Percentiles rank a stretch among this genome's conserved stretches.
Evolutionary conservation across 1,140 invertebrate genomes (phyloP).

Genomic region (Mizuhopecten yessoensis): DNA sequence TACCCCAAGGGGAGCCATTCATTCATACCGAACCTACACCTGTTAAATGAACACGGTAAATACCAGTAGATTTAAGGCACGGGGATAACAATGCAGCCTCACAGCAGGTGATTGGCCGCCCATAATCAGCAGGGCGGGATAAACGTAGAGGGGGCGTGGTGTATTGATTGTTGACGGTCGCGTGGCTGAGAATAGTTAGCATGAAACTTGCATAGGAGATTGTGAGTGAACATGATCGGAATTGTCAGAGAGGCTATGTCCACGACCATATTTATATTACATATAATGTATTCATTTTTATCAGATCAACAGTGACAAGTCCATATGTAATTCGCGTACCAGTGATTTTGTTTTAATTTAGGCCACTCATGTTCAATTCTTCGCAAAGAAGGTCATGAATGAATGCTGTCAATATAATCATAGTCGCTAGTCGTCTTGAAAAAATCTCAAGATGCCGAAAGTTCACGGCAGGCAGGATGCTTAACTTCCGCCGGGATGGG

Average conservation of each 20-base stretch:
- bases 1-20: background rate
- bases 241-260: constrained; percentile 15
- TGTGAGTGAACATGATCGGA: constrained; percentile 32
- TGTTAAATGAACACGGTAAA: constrained; percentile 32
- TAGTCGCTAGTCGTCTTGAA: constrained; percentile 17
- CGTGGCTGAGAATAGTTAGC: constrained; percentile 53
- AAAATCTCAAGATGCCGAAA: constrained; percentile 38
- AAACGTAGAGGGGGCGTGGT: constrained; percentile 49
- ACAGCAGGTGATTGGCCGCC: constrained; percentile 29
- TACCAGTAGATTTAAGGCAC: constrained; percentile 24
- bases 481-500: constrained; percentile 36
- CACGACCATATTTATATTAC: background rate
- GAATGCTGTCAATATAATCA: constrained; percentile 38
- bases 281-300: constrained; percentile 11
- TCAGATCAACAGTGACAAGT: background rate
- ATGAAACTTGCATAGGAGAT: constrained; percentile 41
- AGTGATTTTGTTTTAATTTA: constrained; percentile 21
- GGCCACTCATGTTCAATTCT: background rate
- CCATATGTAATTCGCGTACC: background rate
- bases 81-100: background rate
- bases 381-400: background rate
- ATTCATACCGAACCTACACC: constrained; percentile 18
- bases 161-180: constrained; percentile 53
- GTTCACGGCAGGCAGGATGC: constrained; percentile 14
- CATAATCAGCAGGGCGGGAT: constrained; percentile 45